Percentiles rank a stretch among this genome's conserved stretches.
Evolutionary conservation across 2,797 vertebrate species (phyloP).

Genomic region (Tenualosa thibaudeaui): DNA sequence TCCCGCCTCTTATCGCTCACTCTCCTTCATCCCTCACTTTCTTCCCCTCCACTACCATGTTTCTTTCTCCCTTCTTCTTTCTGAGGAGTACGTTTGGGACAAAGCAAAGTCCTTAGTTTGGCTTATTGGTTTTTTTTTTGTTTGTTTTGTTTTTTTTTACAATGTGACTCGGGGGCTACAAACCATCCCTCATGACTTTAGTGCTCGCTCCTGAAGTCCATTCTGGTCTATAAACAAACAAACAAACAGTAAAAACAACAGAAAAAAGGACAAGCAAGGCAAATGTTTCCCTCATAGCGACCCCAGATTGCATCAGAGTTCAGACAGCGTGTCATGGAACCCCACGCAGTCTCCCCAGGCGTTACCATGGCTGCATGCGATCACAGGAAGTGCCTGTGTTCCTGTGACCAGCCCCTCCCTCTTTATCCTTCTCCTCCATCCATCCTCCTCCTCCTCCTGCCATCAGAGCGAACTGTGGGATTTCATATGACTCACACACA

Average conservation of each 20-base stretch:
- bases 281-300: background rate
- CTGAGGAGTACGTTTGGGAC: background rate
- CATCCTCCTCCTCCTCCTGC: background rate
- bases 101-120: background rate
- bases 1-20: background rate
- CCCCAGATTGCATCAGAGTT: background rate
- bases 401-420: background rate
- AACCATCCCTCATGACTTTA: background rate
- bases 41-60: slow-evolving; percentile 45
- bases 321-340: background rate
- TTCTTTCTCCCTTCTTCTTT: background rate
- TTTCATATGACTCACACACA: background rate
- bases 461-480: slow-evolving; percentile 47
- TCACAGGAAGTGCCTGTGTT: background rate
- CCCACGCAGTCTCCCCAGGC: background rate
- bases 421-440: too few relatives aligned
- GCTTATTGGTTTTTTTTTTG: background rate
- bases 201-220: background rate
- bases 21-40: slow-evolving; percentile 45
- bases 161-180: background rate
- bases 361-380: background rate
- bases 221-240: background rate
- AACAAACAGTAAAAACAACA: background rate
- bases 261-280: background rate
- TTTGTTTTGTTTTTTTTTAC: background rate